Conservation (phyloP, 2,113 vertebrate species). For the Larimichthys crocea region DNA sequence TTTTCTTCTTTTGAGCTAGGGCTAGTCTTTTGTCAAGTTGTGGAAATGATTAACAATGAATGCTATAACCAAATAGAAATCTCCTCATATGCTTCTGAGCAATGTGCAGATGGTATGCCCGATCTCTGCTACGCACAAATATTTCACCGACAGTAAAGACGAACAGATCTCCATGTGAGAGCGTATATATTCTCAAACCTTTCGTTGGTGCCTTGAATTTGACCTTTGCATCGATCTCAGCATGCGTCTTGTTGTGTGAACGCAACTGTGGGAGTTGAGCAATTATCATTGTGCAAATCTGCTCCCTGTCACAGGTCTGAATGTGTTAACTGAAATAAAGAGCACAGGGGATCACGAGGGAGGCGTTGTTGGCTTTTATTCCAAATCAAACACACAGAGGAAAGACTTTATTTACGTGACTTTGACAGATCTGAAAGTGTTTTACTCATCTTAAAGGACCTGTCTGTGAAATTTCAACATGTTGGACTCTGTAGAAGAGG, state of each 20-base stretch:
- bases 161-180: background rate
- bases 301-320: conserved; percentile 32
- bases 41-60: too few species aligned
- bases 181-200: background rate
- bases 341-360: conserved; percentile 33
- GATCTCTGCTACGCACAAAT: background rate
- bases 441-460: too few species aligned
- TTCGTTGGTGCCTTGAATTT: conserved; percentile 17
- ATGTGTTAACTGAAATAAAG: conserved; percentile 31
- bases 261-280: conserved; percentile 39
- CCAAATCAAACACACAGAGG: background rate
- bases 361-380: background rate
- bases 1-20: too few species aligned
- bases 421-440: too few species aligned
- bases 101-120: too few species aligned
- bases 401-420: background rate
- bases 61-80: too few species aligned
- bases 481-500: too few species aligned
- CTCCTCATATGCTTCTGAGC: too few species aligned
- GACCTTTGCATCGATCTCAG: conserved; percentile 56
- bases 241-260: conserved; percentile 17
- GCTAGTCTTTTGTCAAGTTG: too few species aligned
- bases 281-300: conserved; percentile 21
- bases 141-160: background rate
- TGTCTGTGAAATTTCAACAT: too few species aligned